Base-by-base conservation (phyloP, 1,140 invertebrate genomes). In the Drosophila sp. region DNA sequence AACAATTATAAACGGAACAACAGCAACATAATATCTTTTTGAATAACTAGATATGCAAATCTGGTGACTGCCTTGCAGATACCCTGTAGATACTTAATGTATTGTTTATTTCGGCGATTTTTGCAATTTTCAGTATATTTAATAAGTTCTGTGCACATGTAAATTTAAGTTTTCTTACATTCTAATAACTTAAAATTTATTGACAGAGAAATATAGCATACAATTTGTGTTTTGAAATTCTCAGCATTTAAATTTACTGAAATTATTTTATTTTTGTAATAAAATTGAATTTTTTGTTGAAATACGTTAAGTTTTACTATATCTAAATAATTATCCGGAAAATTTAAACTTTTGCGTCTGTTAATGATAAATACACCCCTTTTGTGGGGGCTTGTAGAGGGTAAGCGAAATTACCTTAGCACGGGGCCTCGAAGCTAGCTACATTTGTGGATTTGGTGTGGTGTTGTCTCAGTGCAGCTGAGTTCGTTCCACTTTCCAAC, bases 401-500 rank as follows among this genome's bases (percentile, higher is more conserved):
- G 51, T 58, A 50, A 34, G 8, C 2, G 2, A 41, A 71, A 74
- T 74, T 65, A 43, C 43, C 45, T 54, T 56, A 51, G 62, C 21
- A 29, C 32, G 14, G 11, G n/a, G 21, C 21, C 32, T 14, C 40
- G 21, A 43, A 43, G 50, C 29, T 27, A 38, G 64, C 69, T 73
- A 79, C 69, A 76, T 81, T 81, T 81, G 65, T 72, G 29, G 54
- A 70, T 58, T 62, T 67, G 59, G 41, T 38, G 36, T 21, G 46
- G 32, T 41, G 16, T 50, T 56, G 67, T 48, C 67, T 71, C 51
- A 25, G 36, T 70, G 71, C 74, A 62, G 48, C 21, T 73, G 45
- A 43, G 75, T 66, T 72, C 76, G 80, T 72, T 83, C 79, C 80
- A 76, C 66, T 87, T 80, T 87, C 58, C 63, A 53, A 64, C 32